Evolutionary conservation across 1,140 invertebrate genomes (phyloP), one percentile per base, ranked within the genome.

Genomic region (Zaprionus ghesquierei): DNA sequence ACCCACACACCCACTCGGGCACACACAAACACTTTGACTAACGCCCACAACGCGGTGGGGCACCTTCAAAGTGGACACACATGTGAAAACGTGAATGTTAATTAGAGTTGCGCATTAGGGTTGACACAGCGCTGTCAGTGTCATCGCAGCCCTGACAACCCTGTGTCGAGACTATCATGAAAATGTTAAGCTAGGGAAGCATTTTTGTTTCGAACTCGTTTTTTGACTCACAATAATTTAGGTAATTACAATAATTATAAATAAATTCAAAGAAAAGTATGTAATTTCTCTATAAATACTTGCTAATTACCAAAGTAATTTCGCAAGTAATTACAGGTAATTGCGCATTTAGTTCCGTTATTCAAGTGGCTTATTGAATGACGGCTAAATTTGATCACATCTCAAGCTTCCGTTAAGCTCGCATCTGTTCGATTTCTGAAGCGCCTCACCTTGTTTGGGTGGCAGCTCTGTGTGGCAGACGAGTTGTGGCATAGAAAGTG

Each of bases 101-200:
- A 73, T 73, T 73, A 69, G 33, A 69, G 50, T 61, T 50, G 31
- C 68, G 41, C 50, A 61, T 73, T 61, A 61, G 64, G 64, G 64
- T 61, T 73, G 56, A 69, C 70, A 73, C 35, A 50, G 15, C 9
- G 41, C 41, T 68, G 55, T 35, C 55, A 46, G 49, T n/a, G 53
- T n/a, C 8, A 12, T 3, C 27, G 27, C 27, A n/a, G n/a, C n/a
- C n/a, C n/a, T n/a, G 44, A 56, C 46, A 66, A 23, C 13, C 20
- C 20, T 64, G 27, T 31, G 5, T n/a, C 41, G 18, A 23, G 20
- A 20, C 9, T 1, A 18, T 46, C 20, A 46, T 46, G 10, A 22
- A 46, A 46, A 12, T 10, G 41, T 1, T 46, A 22, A 46, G 18
- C 41, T 22, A 3, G 18, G 20, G 3, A 12, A 46, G 35, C n/a